phyloP scores from a whole-genome alignment of 2,113 vertebrate genomes.

The Turdus rufiventris region DNA sequence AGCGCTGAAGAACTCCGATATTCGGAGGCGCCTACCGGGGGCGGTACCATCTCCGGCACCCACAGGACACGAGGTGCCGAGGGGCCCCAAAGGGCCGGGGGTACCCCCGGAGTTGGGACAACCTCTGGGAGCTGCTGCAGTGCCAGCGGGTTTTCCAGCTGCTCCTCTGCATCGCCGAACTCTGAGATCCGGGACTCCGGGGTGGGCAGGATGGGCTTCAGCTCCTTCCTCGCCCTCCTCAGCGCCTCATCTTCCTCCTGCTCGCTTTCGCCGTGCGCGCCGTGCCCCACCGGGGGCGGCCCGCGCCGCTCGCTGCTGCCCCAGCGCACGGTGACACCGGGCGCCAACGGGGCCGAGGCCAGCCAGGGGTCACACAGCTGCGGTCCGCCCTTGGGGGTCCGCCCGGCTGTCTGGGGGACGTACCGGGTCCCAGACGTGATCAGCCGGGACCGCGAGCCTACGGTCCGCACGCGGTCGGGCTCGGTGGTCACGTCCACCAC shows the following conservation, averaged over 20 bases:
- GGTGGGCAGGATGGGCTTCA: background rate
- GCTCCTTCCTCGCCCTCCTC: background rate
- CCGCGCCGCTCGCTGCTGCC: background rate
- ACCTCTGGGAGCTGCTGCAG: no score
- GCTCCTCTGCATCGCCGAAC: background rate
- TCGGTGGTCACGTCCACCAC: slow-evolving; percentile 26
- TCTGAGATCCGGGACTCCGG: background rate
- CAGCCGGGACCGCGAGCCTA: accelerated
- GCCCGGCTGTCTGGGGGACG: accelerated
- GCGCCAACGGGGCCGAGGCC: slow-evolving; percentile 51
- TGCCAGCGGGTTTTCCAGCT: background rate
- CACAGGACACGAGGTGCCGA: background rate
- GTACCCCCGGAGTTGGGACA: no score
- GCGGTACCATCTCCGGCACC: background rate
- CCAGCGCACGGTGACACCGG: slow-evolving; percentile 66
- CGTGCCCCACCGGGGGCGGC: accelerated
- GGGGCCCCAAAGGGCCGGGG: background rate
- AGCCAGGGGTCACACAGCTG: slow-evolving; percentile 39
- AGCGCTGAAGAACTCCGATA: background rate
- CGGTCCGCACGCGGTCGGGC: background rate
- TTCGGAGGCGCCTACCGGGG: accelerated
- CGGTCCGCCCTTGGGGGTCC: background rate
- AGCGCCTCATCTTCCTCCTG: accelerated
- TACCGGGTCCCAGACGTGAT: accelerated
- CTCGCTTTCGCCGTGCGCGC: accelerated